Conservation (phyloP, 2,797 vertebrate species). For the Meda fulgida region DNA sequence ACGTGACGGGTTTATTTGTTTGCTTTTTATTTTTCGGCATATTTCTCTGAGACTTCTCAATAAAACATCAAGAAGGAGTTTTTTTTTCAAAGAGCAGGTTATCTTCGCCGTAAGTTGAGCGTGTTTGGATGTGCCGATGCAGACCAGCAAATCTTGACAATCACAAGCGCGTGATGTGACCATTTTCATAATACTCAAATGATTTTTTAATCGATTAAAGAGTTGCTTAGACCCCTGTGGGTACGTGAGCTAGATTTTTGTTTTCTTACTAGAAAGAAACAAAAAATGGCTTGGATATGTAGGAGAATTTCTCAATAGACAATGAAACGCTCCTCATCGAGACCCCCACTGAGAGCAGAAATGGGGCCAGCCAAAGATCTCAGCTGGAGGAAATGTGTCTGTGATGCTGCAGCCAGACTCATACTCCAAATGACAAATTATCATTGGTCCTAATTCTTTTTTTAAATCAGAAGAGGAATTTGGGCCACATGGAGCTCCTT, state of each 20-base stretch:
- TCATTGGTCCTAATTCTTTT: constrained; percentile 38
- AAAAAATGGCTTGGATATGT: constrained; percentile 32
- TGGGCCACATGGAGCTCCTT: constrained; percentile 32
- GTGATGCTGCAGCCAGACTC: constrained; percentile 41
- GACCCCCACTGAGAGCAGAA: constrained; percentile 46
- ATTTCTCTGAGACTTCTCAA: constrained; percentile 28
- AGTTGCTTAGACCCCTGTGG: constrained; percentile 12
- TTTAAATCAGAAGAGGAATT: constrained; percentile 37
- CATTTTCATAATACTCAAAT: constrained; percentile 2
- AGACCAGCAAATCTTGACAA: constrained; percentile 20
- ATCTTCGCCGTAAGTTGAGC: background rate
- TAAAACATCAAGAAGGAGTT: constrained; percentile 43
- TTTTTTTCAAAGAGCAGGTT: constrained; percentile 26
- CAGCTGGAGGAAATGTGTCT: constrained; percentile 47
- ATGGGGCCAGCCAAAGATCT: constrained; percentile 53
- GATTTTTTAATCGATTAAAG: background rate
- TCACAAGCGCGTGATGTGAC: background rate
- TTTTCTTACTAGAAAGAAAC: background rate
- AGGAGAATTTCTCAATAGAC: constrained; percentile 43
- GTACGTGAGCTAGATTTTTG: constrained; percentile 10
- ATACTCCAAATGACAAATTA: constrained; percentile 46
- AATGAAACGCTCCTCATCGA: constrained; percentile 31
- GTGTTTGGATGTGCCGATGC: background rate
- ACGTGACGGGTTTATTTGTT: constrained; percentile 28
- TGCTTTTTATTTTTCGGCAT: background rate